Conservation (phyloP, 2,113 vertebrate genomes). For the Melanostigma gelatinosum region DNA sequence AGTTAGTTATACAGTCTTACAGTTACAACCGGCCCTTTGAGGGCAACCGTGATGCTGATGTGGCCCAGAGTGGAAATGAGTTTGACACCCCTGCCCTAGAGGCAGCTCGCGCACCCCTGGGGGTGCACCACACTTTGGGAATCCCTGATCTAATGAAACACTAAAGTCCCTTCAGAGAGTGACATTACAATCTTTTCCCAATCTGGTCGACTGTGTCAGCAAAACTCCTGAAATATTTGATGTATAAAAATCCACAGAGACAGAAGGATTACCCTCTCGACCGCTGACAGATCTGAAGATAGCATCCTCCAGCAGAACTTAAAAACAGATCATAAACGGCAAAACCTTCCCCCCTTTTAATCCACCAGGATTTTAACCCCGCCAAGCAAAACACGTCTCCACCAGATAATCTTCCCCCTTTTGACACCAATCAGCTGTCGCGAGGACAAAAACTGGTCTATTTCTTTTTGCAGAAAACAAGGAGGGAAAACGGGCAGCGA, state of each 20-base stretch:
- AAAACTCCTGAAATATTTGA: slow-evolving; percentile 48
- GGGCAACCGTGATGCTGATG: no score
- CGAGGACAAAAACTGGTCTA: slow-evolving; percentile 18
- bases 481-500: slow-evolving; percentile 29
- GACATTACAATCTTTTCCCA: slow-evolving; percentile 39
- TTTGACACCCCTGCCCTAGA: no score
- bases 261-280: slow-evolving; percentile 57
- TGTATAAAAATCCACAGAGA: slow-evolving; percentile 53
- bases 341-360: slow-evolving; percentile 64
- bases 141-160: neutral
- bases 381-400: slow-evolving; percentile 75
- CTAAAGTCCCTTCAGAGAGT: slow-evolving; percentile 10
- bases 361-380: slow-evolving; percentile 43
- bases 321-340: slow-evolving; percentile 74
- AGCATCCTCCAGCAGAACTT: slow-evolving; percentile 57
- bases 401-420: slow-evolving; percentile 65
- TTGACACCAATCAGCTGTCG: slow-evolving; percentile 63
- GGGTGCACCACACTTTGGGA: no score
- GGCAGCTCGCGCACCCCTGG: no score
- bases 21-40: no score
- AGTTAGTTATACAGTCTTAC: no score
- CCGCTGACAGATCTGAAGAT: slow-evolving; percentile 62
- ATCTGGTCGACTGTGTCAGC: slow-evolving; percentile 45
- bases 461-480: slow-evolving; percentile 70
- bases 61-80: no score